A percentile compares a stretch with the other conserved stretches of the same genome.
These are phyloP conservation scores for Heterohyrax brucei DNA, from an alignment of 2,797 vertebrate genomes.

Conservation along the genomic window DNA sequence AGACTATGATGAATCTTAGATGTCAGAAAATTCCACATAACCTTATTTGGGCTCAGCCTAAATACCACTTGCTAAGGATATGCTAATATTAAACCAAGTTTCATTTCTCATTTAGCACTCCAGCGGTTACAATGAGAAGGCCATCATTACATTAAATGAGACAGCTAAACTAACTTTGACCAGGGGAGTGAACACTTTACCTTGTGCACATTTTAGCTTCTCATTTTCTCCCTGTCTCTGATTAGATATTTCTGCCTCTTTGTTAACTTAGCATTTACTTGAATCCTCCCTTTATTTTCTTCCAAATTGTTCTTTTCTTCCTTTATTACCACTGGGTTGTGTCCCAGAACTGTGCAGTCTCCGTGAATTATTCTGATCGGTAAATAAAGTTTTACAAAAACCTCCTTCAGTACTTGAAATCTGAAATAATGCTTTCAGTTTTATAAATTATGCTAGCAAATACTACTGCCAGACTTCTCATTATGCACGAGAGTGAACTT, in stretches of 20 bases:
- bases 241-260: not conserved
- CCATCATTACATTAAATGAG: constrained; percentile 41
- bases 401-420: not conserved
- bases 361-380: not conserved
- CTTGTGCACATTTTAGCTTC: not conserved
- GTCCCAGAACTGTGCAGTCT: not conserved
- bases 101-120: not conserved
- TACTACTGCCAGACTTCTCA: not conserved
- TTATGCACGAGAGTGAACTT: not conserved
- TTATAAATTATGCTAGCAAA: constrained; percentile 37
- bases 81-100: not conserved
- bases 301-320: not conserved
- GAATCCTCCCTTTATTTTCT: constrained; percentile 31
- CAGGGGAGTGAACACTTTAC: not conserved
- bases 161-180: constrained; percentile 11
- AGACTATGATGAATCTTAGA: not conserved
- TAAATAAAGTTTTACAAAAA: not conserved
- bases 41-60: not conserved
- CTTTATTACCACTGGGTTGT: not conserved
- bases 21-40: not conserved
- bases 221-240: not conserved
- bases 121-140: constrained; percentile 6
- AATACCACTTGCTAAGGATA: not conserved
- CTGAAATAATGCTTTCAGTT: constrained; percentile 12
- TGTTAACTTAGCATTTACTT: constrained; percentile 57